Evolutionary conservation across 1,140 invertebrate genomes (phyloP), one percentile per base, ranked within the genome.

Genomic region (Plodia interpunctella): DNA sequence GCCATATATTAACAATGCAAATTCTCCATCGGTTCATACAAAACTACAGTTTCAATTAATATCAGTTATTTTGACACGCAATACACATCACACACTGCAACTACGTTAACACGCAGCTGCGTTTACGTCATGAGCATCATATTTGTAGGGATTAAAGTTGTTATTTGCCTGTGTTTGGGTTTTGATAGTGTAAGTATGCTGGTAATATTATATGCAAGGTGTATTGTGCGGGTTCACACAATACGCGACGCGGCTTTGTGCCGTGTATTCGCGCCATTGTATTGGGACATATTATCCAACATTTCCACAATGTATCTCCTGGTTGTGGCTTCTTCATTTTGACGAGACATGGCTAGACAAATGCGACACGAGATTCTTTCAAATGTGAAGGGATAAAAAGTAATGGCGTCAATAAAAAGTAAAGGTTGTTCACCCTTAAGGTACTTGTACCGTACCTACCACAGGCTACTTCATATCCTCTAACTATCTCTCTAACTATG

Each of bases 251-350:
- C 62, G 74, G 80, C 80, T 87, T 87, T 87, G 84, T 87, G 75
- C 70, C 75, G 62, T 61, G 76, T 73, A 72, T 81, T 87, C 78
- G 82, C 79, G 74, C 82, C 78, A 84, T 87, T 87, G 84, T 87
- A 75, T 74, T 79, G 72, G 72, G 80, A 85, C 80, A 80, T 85
- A 86, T 87, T 87, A 85, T 81, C 79, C 77, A 84, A 84, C 80
- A 79, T 82, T 81, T 74, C 77, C 72, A 85, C 83, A 82, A 83
- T 83, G 83, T 88, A 80, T 78, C 83, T 81, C 70, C 72, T 78
- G 72, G 71, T 76, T 78, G 73, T 76, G 70, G 69, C 73, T 80
- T 76, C 74, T 84, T 84, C 76, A 72, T 84, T 44, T 85, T 83
- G 76, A 83, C 78, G 70, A 78, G 68, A 64, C 64, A 53, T 44